Percentiles rank a stretch among this genome's conserved stretches.
Evolutionary conservation across 1,140 invertebrate species (phyloP).

Genomic region (Habropoda laboriosa): DNA sequence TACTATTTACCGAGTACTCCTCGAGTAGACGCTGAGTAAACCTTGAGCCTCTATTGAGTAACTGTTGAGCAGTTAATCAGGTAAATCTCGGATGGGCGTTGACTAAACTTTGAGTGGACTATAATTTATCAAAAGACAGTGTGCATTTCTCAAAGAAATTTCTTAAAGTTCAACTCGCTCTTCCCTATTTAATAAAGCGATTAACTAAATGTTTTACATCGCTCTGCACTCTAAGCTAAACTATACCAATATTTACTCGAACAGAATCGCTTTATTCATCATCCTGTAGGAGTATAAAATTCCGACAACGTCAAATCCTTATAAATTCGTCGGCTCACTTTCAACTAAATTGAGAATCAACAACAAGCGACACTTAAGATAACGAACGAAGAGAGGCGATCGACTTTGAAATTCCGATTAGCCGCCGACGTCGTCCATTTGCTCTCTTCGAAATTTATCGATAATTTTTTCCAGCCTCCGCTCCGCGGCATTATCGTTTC

Average conservation of each 20-base stretch:
- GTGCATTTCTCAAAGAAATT: too few relatives aligned
- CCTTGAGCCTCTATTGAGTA: too few relatives aligned
- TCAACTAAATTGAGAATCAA: slow-evolving; percentile 31
- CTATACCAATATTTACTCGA: background rate
- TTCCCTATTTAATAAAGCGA: background rate
- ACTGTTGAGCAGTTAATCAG: too few relatives aligned
- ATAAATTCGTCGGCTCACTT: slow-evolving; percentile 30
- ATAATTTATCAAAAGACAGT: too few relatives aligned
- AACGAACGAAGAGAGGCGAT: background rate
- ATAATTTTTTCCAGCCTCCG: too few relatives aligned
- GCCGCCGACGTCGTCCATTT: background rate
- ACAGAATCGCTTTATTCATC: slow-evolving; percentile 14
- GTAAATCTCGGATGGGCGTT: too few relatives aligned
- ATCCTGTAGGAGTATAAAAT: background rate
- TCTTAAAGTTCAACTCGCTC: too few relatives aligned
- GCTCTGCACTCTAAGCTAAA: background rate
- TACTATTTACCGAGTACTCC: too few relatives aligned
- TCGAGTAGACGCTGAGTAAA: background rate
- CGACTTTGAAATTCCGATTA: slow-evolving; percentile 1
- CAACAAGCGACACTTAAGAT: slow-evolving; percentile 23
- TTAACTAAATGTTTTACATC: background rate
- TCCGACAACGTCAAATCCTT: background rate
- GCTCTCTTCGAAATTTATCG: background rate
- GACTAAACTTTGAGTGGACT: too few relatives aligned
- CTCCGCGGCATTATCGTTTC: background rate